phyloP scores from a whole-genome alignment of 2,113 vertebrate genomes.

The Dipodomys spectabilis region DNA sequence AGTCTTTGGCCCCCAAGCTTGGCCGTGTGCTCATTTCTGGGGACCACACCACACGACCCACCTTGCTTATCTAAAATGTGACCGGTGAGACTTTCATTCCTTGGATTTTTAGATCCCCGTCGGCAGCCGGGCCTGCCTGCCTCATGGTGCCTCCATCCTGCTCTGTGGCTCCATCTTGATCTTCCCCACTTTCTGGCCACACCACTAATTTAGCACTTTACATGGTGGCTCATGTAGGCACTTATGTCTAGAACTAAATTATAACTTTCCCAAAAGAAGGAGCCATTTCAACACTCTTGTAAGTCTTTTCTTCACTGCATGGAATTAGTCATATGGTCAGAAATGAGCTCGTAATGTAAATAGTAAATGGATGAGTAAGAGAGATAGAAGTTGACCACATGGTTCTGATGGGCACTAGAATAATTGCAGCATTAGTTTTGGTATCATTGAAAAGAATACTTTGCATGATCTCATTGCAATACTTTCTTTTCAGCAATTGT shows the following conservation, averaged over 20 bases:
- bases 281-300: slow-evolving; percentile 31
- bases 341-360: background rate
- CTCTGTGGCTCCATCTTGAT: slow-evolving; percentile 17
- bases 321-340: background rate
- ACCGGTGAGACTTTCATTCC: background rate
- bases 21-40: background rate
- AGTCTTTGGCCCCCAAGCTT: background rate
- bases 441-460: background rate
- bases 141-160: background rate
- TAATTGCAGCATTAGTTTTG: background rate
- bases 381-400: background rate
- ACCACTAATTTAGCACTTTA: slow-evolving; percentile 74
- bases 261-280: slow-evolving; percentile 60
- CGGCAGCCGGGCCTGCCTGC: background rate
- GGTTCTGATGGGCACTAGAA: slow-evolving; percentile 13
- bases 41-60: background rate
- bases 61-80: background rate
- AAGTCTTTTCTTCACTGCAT: background rate
- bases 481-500: background rate
- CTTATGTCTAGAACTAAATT: slow-evolving; percentile 77
- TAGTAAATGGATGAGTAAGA: background rate
- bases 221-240: slow-evolving; percentile 59
- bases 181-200: slow-evolving; percentile 67
- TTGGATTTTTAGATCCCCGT: background rate
- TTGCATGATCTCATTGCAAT: slow-evolving; percentile 12